Base-by-base conservation (phyloP, 1,140 invertebrate genomes). In the Ceratina australensis region DNA sequence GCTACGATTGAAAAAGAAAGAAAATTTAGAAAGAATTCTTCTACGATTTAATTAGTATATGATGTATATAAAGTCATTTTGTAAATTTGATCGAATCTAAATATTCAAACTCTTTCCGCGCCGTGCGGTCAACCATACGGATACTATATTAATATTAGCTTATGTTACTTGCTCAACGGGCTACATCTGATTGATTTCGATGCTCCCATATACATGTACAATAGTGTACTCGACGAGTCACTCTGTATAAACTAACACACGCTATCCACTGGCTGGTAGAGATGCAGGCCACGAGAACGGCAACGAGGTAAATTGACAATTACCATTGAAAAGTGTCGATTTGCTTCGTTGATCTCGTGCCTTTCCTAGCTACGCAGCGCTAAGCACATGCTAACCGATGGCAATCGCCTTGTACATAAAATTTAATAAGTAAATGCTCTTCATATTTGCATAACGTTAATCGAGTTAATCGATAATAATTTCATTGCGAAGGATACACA, bases 301-400 rank as follows among this genome's bases (percentile, higher is more conserved):
- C 85, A 85, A 88, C 69, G 72, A 84, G 75, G 84, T 90, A 88
- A 88, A 90, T 89, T 88, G 87, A 87, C 84, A 87, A 90, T 90
- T 89, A 86, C 88, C 88, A 90, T 88, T 88, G 87, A 89, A 89
- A 88, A 89, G 87, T 89, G 79, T 85, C 86, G 81, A 85, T 88
- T 87, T 65, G 79, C 77, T 82, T 83, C 67, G 82, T 84, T 79
- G 74, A 79, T 75, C 65, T 72, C 56, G 47, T 52, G 28, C 42
- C 67, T 63, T 75, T 64, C 56, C 28, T 72, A 56, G 18, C 50
- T 5, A 22, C 28, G 16, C 16, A 24, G 18, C 26, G 50, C 60
- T 24, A 56, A 64, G 28, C 42, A 72, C 64, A n/a, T 72, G 33
- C n/a, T 49, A 3, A 20, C 64, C 3, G 1, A 56, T 3, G 13